These are phyloP conservation scores for Drosophila lacertosa DNA, from an alignment of 1,140 invertebrate species.

Conservation along the genomic window DNA sequence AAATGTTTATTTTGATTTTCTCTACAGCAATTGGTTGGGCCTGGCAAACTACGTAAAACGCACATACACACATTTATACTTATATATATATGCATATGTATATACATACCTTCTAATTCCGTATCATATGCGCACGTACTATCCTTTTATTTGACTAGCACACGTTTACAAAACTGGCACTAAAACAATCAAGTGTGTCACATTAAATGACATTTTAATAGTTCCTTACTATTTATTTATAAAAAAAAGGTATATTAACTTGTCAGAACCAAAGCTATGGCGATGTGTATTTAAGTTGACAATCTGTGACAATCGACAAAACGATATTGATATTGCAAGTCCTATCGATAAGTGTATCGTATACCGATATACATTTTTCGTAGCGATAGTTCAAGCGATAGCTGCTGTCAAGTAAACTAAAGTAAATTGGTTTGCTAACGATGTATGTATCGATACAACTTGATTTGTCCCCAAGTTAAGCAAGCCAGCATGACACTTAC, in stretches of 20 bases:
- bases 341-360: neutral
- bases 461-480: neutral
- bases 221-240: neutral
- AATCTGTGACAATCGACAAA: slow-evolving; percentile 11
- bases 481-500: neutral
- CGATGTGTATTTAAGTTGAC: slow-evolving; percentile 8
- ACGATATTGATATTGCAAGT: slow-evolving; percentile 1
- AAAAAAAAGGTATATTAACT: slow-evolving; percentile 12
- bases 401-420: no score
- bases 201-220: slow-evolving; percentile 17
- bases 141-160: neutral
- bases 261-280: slow-evolving; percentile 13
- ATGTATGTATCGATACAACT: no score
- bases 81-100: slow-evolving; percentile 14
- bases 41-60: slow-evolving; percentile 24
- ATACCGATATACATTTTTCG: slow-evolving; percentile 5
- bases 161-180: slow-evolving; percentile 2
- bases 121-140: slow-evolving; percentile 24
- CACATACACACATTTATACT: neutral
- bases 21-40: slow-evolving; percentile 31
- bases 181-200: neutral
- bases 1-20: slow-evolving; percentile 35
- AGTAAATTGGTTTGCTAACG: no score
- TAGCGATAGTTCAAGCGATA: neutral
- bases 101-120: slow-evolving; percentile 33